These are phyloP conservation scores for Diplolepis rosae DNA, from an alignment of 2,888 invertebrate species.

Conservation along the genomic window DNA sequence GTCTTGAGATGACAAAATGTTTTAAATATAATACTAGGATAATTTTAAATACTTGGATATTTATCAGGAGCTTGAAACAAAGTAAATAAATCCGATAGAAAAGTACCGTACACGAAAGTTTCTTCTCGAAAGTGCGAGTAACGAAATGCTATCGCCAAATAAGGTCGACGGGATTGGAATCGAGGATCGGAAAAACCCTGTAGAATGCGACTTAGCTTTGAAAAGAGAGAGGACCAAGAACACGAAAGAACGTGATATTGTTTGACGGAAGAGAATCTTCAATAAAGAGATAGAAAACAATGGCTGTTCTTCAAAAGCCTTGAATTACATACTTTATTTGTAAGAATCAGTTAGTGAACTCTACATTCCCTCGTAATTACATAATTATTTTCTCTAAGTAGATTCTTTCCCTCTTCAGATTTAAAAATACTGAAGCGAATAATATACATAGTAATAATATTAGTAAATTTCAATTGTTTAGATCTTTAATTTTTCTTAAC, in stretches of 20 bases:
- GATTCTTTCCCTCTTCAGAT: too few species aligned
- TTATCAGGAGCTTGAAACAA: not conserved
- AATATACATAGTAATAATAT: too few species aligned
- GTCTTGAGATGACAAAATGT: too few species aligned
- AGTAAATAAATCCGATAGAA: not conserved
- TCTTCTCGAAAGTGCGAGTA: slow-evolving; percentile 67
- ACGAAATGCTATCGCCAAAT: slow-evolving; percentile 64
- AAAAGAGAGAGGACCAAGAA: slow-evolving; percentile 30
- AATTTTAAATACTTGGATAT: too few species aligned
- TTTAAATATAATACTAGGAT: too few species aligned
- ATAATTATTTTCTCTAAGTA: slow-evolving; percentile 8
- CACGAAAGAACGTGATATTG: slow-evolving; percentile 6
- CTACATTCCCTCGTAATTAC: slow-evolving; percentile 13
- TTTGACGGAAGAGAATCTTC: slow-evolving; percentile 20
- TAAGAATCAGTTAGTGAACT: not conserved
- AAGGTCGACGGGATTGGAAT: slow-evolving; percentile 51
- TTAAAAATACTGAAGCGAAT: too few species aligned
- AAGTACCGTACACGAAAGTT: too few species aligned
- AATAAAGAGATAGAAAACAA: not conserved
- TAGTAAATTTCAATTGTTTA: too few species aligned
- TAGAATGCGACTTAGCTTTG: slow-evolving; percentile 54
- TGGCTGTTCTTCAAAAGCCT: not conserved
- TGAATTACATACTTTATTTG: not conserved
- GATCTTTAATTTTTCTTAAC: too few species aligned
- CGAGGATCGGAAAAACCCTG: slow-evolving; percentile 56